Conservation (phyloP, 2,888 invertebrate species). For the Dolichomitus sp. region DNA sequence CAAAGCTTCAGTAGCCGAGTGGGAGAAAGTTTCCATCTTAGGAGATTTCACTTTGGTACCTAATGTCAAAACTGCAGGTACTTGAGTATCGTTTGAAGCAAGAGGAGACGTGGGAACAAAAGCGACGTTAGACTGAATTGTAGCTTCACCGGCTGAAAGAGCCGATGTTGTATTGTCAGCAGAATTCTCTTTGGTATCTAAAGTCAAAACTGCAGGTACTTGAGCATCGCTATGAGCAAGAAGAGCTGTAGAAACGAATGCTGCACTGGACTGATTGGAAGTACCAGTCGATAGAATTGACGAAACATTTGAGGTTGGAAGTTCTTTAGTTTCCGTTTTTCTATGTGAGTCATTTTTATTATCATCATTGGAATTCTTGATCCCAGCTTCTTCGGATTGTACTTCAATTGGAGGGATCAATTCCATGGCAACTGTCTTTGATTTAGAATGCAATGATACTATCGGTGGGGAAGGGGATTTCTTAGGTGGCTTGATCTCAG, state of each 20-base stretch:
- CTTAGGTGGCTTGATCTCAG: slow-evolving; percentile 29
- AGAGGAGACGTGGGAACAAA: slow-evolving; percentile 7
- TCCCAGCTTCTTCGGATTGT: background rate
- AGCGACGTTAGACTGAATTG: background rate
- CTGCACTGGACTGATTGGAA: background rate
- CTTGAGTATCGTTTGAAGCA: too few species aligned
- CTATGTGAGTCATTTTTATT: background rate
- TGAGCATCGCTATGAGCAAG: background rate
- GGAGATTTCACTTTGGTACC: too few species aligned
- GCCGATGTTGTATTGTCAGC: background rate
- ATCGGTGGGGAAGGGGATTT: background rate
- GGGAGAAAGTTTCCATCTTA: too few species aligned
- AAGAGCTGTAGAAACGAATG: background rate
- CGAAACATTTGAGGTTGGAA: background rate
- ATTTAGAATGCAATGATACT: background rate
- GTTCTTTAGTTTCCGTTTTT: background rate
- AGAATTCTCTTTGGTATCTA: background rate
- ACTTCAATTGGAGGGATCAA: slow-evolving; percentile 9
- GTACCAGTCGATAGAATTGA: background rate
- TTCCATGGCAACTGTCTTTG: slow-evolving; percentile 30
- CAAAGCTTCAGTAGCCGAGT: too few species aligned
- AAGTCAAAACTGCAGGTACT: background rate
- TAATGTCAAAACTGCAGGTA: too few species aligned
- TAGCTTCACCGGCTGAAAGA: background rate
- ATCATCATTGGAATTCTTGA: background rate